Percentiles rank a stretch among this genome's conserved stretches.
Evolutionary conservation across 2,113 vertebrate genomes (phyloP).

Genomic region (Axis porcinus): DNA sequence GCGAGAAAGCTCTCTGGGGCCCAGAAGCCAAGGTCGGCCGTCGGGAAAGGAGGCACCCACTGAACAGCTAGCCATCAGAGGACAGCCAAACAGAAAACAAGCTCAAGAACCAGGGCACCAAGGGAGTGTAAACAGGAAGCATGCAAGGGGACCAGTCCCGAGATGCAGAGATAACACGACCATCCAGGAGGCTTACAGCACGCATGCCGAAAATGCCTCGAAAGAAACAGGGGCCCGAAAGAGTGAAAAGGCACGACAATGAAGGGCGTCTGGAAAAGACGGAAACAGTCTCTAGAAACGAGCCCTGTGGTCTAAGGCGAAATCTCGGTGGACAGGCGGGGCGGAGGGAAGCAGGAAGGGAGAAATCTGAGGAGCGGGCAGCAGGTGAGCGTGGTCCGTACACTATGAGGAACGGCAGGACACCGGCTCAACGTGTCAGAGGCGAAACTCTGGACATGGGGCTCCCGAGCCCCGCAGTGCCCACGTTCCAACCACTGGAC

Average conservation of each 20-base stretch:
- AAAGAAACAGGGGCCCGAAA: fast-evolving
- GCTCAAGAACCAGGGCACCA: background rate
- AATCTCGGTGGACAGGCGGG: background rate
- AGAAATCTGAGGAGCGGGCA: background rate
- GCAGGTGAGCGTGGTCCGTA: too few relatives aligned
- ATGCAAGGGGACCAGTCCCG: fast-evolving
- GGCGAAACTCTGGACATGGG: background rate
- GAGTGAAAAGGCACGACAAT: fast-evolving
- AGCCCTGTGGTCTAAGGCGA: background rate
- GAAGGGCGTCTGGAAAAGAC: background rate
- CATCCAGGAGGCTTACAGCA: background rate
- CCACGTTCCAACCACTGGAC: background rate
- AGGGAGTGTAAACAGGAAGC: background rate
- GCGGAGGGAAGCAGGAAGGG: too few relatives aligned
- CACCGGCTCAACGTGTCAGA: background rate
- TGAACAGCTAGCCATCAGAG: background rate
- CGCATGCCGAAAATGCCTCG: background rate
- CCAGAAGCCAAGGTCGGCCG: background rate
- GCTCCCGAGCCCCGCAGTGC: fast-evolving
- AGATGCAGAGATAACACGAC: fast-evolving
- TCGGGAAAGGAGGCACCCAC: background rate
- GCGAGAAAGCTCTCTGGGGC: background rate
- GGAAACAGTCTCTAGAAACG: background rate
- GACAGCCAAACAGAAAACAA: background rate
- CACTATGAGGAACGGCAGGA: background rate